Base-by-base conservation (phyloP, 2,113 vertebrate genomes). In the Misgurnus anguillicaudatus region DNA sequence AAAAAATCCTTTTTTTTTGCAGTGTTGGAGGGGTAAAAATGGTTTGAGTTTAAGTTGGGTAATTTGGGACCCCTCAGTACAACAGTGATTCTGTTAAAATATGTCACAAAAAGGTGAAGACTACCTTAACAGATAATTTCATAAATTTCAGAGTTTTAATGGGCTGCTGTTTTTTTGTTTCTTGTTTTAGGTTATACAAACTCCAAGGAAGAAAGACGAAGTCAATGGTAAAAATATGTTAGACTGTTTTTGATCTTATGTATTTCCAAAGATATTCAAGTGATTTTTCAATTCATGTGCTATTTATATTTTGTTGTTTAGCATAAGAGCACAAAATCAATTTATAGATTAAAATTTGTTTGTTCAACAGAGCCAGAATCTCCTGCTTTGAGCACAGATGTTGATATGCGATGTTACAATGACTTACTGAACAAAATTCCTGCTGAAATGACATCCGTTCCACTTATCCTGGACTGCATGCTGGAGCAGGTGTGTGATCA, bases 321-420 rank as follows among this genome's bases (percentile, higher is more conserved):
- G 19, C 17, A n/a, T 55, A 38, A n/a, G 3, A 38, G 9, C 31
- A 70, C 16, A 71, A 55, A 55, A 71, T 70, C 4, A 13, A 19
- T 1, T 38, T 9, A 16, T 19, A 0, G 9, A 11, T 39, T 4
- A 36, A 7, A 31, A 10, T 17, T 47, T 7, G 13, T 38, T 9
- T 53, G n/a, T 19, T 77, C 4, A 8, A 11, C 77, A 88, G 88
- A 74, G 6, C 48, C 36, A 77, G 84, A 86, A 16, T 11, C n/a
- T 16, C 63, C 36, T 66, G 36, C 55, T 67, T 48, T 89, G 19
- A 73, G 84, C 62, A 4, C 83, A 39, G 83, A 91, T 0, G 86
- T 94, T 65, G 94, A 99, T 83, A 94, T 94, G 94, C 89, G 93
- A 63, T 92, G 93, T 74, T 99, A 99, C 83, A 91, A 85, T 83